Evolutionary conservation across 2,113 vertebrate species (phyloP).

Genomic region (Daphoenositta chrysoptera): DNA sequence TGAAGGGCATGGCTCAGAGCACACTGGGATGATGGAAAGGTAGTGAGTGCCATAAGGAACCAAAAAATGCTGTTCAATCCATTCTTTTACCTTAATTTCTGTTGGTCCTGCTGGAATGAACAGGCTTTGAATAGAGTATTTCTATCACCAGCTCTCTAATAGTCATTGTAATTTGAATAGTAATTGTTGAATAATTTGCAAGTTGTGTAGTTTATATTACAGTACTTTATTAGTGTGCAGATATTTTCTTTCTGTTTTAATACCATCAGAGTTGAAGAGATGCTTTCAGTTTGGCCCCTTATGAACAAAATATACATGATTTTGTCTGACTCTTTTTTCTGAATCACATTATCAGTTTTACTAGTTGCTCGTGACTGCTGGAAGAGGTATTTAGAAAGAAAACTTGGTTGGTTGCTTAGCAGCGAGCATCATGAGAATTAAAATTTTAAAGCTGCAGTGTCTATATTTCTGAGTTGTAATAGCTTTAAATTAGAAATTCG

Average conservation of each 20-base stretch:
- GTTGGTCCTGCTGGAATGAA: background rate
- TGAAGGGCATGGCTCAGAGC: background rate
- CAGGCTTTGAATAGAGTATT: background rate
- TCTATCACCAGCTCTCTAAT: background rate
- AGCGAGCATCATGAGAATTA: slow-evolving; percentile 76
- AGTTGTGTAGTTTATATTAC: background rate
- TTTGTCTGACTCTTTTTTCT: slow-evolving; percentile 1
- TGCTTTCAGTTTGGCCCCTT: background rate
- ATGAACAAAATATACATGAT: background rate
- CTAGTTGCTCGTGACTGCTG: slow-evolving; percentile 87
- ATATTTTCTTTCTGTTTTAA: background rate
- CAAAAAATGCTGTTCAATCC: background rate
- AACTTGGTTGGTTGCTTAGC: slow-evolving; percentile 82
- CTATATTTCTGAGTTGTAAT: background rate
- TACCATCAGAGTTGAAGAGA: background rate
- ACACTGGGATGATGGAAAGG: background rate
- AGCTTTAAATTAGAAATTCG: background rate
- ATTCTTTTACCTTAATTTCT: background rate
- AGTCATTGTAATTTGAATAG: background rate
- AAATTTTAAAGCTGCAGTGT: slow-evolving; percentile 62
- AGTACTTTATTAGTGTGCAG: background rate
- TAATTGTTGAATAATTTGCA: background rate
- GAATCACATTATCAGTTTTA: slow-evolving; percentile 73
- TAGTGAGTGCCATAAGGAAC: background rate
- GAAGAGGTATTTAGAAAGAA: slow-evolving; percentile 86